These are phyloP conservation scores for Zygaena filipendulae DNA, from an alignment of 2,888 invertebrate genomes.

Conservation along the genomic window DNA sequence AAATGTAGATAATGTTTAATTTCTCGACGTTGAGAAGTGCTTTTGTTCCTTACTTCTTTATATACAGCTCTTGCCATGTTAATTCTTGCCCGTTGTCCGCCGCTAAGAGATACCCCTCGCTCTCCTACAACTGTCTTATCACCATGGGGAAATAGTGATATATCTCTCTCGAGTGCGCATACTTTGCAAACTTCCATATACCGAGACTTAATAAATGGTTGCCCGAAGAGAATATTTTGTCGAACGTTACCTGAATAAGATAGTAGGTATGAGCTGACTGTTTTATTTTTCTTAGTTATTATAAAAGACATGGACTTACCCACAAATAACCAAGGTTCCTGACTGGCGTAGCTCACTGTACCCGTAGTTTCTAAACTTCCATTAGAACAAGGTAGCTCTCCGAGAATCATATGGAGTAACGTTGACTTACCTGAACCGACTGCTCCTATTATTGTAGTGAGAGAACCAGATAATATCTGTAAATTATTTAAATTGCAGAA, in stretches of 20 bases:
- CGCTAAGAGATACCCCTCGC: constrained; percentile 83
- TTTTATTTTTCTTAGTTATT: too few relatives aligned
- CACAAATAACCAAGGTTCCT: constrained; percentile 85
- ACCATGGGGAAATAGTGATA: constrained; percentile 79
- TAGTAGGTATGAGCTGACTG: constrained; percentile 23
- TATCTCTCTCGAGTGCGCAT: constrained; percentile 79
- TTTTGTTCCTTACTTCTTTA: constrained; percentile 58
- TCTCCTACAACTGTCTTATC: constrained; percentile 89
- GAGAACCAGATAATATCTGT: constrained; percentile 39
- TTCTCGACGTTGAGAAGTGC: too few relatives aligned
- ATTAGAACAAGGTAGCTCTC: constrained; percentile 74
- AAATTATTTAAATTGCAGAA: constrained; percentile 1
- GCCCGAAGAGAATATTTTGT: constrained; percentile 94
- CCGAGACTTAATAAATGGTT: constrained; percentile 66
- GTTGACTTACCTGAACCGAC: constrained; percentile 72
- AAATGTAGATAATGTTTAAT: too few relatives aligned
- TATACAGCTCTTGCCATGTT: constrained; percentile 74
- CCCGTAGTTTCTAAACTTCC: constrained; percentile 74
- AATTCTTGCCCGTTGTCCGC: constrained; percentile 81
- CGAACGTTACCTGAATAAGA: constrained; percentile 73
- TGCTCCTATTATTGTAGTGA: constrained; percentile 72
- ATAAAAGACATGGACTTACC: too few relatives aligned
- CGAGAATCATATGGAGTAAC: constrained; percentile 74
- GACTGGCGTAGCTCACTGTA: constrained; percentile 78
- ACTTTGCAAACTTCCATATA: constrained; percentile 76